phyloP scores from a whole-genome alignment of 2,888 invertebrate species.

The Hypomecis punctinalis region DNA sequence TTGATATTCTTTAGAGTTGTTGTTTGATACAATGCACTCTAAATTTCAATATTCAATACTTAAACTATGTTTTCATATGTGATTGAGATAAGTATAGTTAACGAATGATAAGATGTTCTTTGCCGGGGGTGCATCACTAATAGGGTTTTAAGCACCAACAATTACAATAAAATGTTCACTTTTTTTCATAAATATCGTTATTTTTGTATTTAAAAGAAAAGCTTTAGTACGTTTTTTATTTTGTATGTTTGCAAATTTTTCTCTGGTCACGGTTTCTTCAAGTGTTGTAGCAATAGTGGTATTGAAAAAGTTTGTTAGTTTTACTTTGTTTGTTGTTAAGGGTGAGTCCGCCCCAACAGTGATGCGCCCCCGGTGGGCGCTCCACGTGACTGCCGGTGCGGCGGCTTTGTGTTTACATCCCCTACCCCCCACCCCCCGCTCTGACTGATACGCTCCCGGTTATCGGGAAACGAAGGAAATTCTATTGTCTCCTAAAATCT shows the following conservation, averaged over 20 bases:
- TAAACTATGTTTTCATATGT: constrained; percentile 56
- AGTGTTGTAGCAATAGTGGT: not conserved
- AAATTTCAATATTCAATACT: constrained; percentile 65
- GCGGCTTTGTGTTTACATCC: constrained; percentile 81
- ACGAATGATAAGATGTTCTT: constrained; percentile 39
- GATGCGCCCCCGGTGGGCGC: constrained; percentile 83
- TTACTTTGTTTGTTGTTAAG: constrained; percentile 30
- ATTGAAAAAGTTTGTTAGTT: constrained; percentile 25
- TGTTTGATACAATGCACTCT: constrained; percentile 77
- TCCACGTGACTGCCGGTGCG: constrained; percentile 83
- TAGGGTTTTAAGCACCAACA: constrained; percentile 51
- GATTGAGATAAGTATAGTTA: constrained; percentile 47
- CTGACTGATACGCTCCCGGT: constrained; percentile 25
- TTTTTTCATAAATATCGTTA: not conserved
- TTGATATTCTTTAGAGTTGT: constrained; percentile 83
- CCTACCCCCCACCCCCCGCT: constrained; percentile 52
- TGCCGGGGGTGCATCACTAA: constrained; percentile 77
- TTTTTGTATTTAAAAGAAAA: not conserved
- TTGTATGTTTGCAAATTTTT: constrained; percentile 22
- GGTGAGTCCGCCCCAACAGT: constrained; percentile 74
- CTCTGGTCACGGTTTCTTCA: constrained; percentile 13
- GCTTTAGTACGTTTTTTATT: not conserved
- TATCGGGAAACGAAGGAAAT: constrained; percentile 30
- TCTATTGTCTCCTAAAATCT: constrained; percentile 22
- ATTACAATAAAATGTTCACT: not conserved